Evolutionary conservation across 1,140 invertebrate genomes (phyloP).

Genomic region (Metaphire vulgaris): DNA sequence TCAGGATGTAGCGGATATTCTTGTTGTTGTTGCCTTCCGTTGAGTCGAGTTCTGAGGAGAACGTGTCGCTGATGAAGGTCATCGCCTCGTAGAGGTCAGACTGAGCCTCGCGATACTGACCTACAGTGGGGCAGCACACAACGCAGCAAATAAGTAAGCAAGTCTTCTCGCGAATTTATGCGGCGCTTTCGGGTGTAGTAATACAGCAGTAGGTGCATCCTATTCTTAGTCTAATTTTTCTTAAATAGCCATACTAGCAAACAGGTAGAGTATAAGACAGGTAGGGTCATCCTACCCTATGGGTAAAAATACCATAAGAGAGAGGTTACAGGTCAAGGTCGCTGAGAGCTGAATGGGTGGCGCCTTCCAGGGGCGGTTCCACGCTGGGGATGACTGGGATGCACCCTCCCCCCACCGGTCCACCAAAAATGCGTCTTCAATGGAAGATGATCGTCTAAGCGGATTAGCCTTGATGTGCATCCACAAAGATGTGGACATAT

Average conservation of each 20-base stretch:
- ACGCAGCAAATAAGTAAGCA: neutral
- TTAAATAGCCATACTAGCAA: neutral
- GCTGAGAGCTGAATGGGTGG: no score
- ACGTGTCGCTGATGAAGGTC: constrained; percentile 14
- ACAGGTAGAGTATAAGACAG: neutral
- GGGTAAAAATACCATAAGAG: neutral
- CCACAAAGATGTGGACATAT: no score
- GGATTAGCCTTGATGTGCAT: no score
- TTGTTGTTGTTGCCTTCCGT: constrained; percentile 13
- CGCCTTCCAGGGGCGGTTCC: no score
- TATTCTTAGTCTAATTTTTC: neutral
- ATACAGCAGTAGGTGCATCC: neutral
- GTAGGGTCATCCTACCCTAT: neutral
- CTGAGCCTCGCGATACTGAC: constrained; percentile 17
- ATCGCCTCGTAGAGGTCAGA: constrained; percentile 20
- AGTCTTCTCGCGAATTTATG: neutral
- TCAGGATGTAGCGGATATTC: constrained; percentile 16
- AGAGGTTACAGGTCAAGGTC: no score
- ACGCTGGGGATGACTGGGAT: no score
- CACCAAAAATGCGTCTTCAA: no score
- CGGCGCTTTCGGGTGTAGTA: neutral
- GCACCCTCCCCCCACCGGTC: no score
- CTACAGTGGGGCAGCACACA: no score
- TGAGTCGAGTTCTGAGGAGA: constrained; percentile 9
- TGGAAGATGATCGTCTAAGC: no score